Conservation (phyloP, 1,140 invertebrate species). For the Antheraea pernyi region DNA sequence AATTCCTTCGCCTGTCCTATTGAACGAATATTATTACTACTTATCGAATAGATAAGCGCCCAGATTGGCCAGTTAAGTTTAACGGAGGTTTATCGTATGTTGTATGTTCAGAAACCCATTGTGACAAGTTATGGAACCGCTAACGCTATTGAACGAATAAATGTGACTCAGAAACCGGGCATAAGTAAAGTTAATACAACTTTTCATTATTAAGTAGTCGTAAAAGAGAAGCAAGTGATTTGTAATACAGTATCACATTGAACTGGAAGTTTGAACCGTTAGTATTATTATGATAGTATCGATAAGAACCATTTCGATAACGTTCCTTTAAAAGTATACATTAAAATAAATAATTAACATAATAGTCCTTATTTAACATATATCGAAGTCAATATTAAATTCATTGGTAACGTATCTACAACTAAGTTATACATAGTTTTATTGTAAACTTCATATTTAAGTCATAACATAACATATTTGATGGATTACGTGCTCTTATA, state of each 20-base stretch:
- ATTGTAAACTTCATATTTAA: constrained; percentile 44
- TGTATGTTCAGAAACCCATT: no score
- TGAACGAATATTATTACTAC: no score
- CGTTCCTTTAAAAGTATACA: background rate
- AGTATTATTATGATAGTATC: constrained; percentile 26
- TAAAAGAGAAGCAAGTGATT: no score
- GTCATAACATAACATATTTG: constrained; percentile 18
- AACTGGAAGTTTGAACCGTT: constrained; percentile 9
- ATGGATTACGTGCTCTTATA: constrained; percentile 32
- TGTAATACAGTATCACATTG: no score
- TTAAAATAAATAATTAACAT: constrained; percentile 15
- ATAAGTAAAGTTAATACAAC: background rate
- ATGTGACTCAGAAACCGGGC: no score
- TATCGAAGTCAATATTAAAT: constrained; percentile 56
- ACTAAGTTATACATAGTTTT: constrained; percentile 62
- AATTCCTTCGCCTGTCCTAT: no score
- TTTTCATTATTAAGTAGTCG: constrained; percentile 7
- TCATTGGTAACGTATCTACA: constrained; percentile 75
- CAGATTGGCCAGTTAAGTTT: no score
- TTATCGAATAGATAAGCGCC: no score
- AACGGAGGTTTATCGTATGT: no score
- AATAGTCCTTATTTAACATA: constrained; percentile 25
- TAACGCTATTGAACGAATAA: no score
- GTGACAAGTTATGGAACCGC: no score
- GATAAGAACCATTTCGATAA: background rate